Evolutionary conservation across 2,113 vertebrate species (phyloP), one percentile per base, ranked within the genome.

Genomic region (Ailuropoda melanoleuca): DNA sequence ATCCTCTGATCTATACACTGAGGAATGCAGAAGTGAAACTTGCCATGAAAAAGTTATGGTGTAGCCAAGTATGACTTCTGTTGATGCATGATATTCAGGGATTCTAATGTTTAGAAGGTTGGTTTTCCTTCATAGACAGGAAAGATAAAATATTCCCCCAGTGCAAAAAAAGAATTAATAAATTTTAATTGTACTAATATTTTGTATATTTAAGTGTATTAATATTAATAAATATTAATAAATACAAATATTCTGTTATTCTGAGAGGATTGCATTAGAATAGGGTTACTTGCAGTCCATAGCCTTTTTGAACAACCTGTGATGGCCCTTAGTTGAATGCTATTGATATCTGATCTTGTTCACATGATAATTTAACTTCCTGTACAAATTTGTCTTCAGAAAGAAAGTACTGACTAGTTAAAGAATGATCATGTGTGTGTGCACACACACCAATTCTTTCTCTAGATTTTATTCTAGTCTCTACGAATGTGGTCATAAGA

Each of bases 1-100:
- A 98, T 14, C 98, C 98, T 21, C 43, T 97, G 46, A 98, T 98
- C 2, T 98, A 98, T 24, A 97, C 96, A 1, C 64, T 98, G 82
- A 83, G 98, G 88, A 98, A 98, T 4, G 31, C 75, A 26, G 97
- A 98, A 13, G 94, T 98, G 37, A 97, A 98, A 93, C 94, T 60
- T 43, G 92, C 97, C 26, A 86, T 98, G 89, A 97, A 31, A 31
- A 97, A 95, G 21, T 39, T 98, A 58, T 86, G 78, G 78, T 88
- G 81, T 68, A 23, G 24, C 11, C 43, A 90, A 50, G 12, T 39
- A 21, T 62, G n/a, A 83, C 19, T 64, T 75, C 5, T 14, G 1
- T 4, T 53, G 55, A 64, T 64, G 26, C 70, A 39, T 34, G 29
- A 26, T 14, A 6, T 83, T 26, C 8, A 11, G 10, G 7, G n/a